These are phyloP conservation scores for Leptobrachium ailaonicum DNA, from an alignment of 2,113 vertebrate species.

Conservation along the genomic window DNA sequence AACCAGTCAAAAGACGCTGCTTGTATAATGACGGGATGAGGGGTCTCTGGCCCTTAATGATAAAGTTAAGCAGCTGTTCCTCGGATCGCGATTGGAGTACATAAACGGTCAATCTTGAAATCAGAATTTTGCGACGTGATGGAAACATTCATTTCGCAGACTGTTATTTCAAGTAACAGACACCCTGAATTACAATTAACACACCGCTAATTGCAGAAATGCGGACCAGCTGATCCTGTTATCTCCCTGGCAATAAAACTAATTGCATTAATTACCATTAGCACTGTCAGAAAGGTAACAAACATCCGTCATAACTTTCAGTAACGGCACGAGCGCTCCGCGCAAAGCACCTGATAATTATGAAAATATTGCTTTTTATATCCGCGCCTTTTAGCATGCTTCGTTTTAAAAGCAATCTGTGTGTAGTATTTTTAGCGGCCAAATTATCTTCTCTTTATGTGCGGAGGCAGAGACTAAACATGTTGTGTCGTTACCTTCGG, in stretches of 20 bases:
- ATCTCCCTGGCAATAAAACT: slow-evolving; percentile 3
- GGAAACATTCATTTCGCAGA: not conserved
- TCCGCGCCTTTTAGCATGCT: not conserved
- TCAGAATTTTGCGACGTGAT: not conserved
- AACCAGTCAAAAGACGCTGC: not conserved
- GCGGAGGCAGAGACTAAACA: no score
- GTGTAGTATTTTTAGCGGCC: not conserved
- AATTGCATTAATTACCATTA: slow-evolving; percentile 5
- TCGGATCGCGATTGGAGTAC: not conserved
- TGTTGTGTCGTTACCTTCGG: no score
- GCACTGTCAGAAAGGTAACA: slow-evolving; percentile 8
- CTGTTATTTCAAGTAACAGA: slow-evolving; percentile 2
- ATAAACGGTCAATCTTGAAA: not conserved
- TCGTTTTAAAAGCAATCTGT: not conserved
- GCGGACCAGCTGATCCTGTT: slow-evolving; percentile 6
- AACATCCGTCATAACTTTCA: slow-evolving; percentile 5
- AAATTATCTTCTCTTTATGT: not conserved
- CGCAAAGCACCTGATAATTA: slow-evolving; percentile 2
- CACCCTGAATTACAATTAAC: slow-evolving; percentile 5
- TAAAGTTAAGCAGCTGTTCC: not conserved
- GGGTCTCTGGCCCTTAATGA: not conserved
- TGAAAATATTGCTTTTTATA: not conserved
- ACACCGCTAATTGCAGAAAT: slow-evolving; percentile 1
- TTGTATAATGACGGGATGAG: not conserved
- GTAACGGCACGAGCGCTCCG: not conserved